Evolutionary conservation across 1,140 invertebrate genomes (phyloP).

Genomic region (Nasonia giraulti): DNA sequence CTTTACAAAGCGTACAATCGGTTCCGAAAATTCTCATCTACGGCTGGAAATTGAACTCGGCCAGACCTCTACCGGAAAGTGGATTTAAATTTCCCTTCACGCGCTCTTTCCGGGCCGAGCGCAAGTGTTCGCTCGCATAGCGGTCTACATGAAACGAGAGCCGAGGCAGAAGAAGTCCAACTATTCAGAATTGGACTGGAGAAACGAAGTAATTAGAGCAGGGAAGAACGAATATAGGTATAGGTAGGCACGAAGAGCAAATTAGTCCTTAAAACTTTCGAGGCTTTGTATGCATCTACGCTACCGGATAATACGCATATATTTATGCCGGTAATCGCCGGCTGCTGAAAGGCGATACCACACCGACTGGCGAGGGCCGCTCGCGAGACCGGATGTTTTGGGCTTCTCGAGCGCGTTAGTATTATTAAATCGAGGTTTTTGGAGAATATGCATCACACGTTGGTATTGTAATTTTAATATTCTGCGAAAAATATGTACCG

Average conservation of each 20-base stretch:
- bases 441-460: no score
- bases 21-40: not conserved
- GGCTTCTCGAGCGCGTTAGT: not conserved
- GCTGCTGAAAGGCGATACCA: not conserved
- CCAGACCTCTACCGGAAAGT: not conserved
- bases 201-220: not conserved
- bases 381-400: not conserved
- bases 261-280: not conserved
- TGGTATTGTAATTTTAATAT: no score
- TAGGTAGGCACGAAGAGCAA: not conserved
- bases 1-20: conserved; percentile 9
- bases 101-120: not conserved
- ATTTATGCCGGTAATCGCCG: not conserved
- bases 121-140: not conserved
- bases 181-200: not conserved
- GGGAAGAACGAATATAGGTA: not conserved
- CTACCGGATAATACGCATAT: not conserved
- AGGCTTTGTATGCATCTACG: not conserved
- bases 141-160: not conserved
- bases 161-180: not conserved
- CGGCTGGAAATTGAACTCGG: conserved; percentile 28
- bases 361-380: no score
- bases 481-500: no score
- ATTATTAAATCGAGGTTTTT: not conserved
- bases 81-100: conserved; percentile 10